Evolutionary conservation across 2,797 vertebrate genomes (phyloP).

Genomic region (Sebastes aleutianus): DNA sequence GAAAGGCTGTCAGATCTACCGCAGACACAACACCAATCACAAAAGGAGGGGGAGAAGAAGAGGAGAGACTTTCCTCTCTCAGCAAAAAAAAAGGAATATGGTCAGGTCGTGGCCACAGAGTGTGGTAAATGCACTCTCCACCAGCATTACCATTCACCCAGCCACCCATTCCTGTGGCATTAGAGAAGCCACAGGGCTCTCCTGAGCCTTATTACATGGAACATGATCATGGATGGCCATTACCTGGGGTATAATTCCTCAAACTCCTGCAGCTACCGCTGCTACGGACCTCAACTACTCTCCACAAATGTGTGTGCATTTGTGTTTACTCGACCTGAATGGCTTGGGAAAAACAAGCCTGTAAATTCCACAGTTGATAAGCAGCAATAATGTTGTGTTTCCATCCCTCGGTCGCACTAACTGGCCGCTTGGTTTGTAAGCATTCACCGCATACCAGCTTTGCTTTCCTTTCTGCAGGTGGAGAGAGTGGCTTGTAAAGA

Average conservation of each 20-base stretch:
- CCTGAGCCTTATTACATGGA: slow-evolving; percentile 48
- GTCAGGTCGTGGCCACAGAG: slow-evolving; percentile 28
- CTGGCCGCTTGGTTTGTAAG: slow-evolving; percentile 20
- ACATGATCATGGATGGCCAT: slow-evolving; percentile 28
- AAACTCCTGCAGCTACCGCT: background rate
- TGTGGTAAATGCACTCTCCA: slow-evolving; percentile 43
- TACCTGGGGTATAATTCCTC: slow-evolving; percentile 45
- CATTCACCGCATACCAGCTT: slow-evolving; percentile 31
- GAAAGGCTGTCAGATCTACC: slow-evolving; percentile 22
- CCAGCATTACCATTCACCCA: slow-evolving; percentile 39
- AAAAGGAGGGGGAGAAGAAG: background rate
- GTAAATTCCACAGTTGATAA: slow-evolving; percentile 65
- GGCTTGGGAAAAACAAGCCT: slow-evolving; percentile 40
- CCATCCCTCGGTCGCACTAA: slow-evolving; percentile 1
- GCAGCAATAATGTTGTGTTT: slow-evolving; percentile 51
- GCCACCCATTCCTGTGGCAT: slow-evolving; percentile 50
- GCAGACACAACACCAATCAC: slow-evolving; percentile 32
- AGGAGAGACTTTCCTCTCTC: slow-evolving; percentile 18
- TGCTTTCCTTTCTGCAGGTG: slow-evolving; percentile 41
- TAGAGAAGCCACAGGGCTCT: slow-evolving; percentile 48
- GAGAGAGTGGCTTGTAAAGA: slow-evolving; percentile 30
- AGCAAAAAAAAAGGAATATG: slow-evolving; percentile 26
- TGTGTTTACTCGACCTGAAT: slow-evolving; percentile 45
- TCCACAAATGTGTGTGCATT: slow-evolving; percentile 17
- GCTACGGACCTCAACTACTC: slow-evolving; percentile 28